Evolutionary conservation across 2,888 invertebrate species (phyloP), one percentile per base, ranked within the genome.

Genomic region (Ichneumoninae sp.): DNA sequence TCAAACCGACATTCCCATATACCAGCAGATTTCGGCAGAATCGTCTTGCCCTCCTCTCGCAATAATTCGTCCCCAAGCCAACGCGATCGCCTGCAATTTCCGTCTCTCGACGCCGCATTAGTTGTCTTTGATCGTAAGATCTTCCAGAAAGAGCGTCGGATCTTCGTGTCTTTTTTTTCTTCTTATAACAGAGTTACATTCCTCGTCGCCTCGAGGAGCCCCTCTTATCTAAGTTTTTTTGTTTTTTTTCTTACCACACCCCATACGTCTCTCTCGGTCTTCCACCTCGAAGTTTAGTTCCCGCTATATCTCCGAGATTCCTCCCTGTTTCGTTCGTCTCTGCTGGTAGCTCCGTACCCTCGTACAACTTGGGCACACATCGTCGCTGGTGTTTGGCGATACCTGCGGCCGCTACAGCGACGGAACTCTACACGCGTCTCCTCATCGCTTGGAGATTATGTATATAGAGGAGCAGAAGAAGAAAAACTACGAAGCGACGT

Each of bases 191-290:
- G 50, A 52, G 70, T 74, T 82, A 79, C 71, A 78, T 76, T 66
- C 76, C 22, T 63, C 54, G 83, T 74, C 77, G 60, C 76, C 69
- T 81, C 68, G 60, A 66, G 77, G 87, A 87, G 84, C 85, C 85
- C 87, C 87, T 88, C 88, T 88, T 88, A 89, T 88, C 88, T 88
- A 83, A 84, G 69, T 78, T 66, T 80, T 50, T 77, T 77, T 13
- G 63, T 73, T 52, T 83, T 69, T 63, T n/a, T 68, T 63, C 69
- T 69, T 36, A 8, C 69, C 76, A 19, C 47, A 26, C 50, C 40
- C 63, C 44, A 69, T 75, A 50, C 65, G 30, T 86, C 86, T 79
- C 52, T 60, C 78, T 87, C 73, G 70, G 47, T 75, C 63, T 84
- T 82, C 83, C 80, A 57, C 68, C 83, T 76, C 74, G 47, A 66